These are phyloP conservation scores for Lithobates sylvaticus DNA, from an alignment of 2,797 vertebrate species.

Conservation along the genomic window DNA sequence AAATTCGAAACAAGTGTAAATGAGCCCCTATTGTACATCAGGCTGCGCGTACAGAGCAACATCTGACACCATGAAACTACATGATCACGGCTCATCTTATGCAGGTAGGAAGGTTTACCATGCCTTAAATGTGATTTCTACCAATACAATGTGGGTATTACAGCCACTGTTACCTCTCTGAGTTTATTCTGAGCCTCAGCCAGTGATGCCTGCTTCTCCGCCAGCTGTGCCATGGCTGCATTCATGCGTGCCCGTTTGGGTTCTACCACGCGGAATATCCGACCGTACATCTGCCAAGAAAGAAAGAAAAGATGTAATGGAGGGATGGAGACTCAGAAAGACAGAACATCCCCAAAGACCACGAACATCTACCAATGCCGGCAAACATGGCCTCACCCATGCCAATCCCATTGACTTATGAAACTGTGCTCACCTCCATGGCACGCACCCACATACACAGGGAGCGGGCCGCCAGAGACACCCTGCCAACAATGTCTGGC, in stretches of 20 bases:
- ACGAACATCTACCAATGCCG: not conserved
- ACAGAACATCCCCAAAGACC: not conserved
- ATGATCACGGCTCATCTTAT: no score
- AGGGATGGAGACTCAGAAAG: not conserved
- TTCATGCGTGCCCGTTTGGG: constrained; percentile 84
- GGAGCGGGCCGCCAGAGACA: constrained; percentile 88
- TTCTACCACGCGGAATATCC: constrained; percentile 84
- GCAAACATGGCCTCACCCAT: constrained; percentile 75
- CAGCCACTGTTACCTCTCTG: constrained; percentile 75
- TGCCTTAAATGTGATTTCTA: no score
- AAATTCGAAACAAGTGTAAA: no score
- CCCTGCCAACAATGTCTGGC: constrained; percentile 87
- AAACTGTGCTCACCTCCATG: constrained; percentile 82
- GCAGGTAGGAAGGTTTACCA: no score
- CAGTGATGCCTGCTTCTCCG: constrained; percentile 85
- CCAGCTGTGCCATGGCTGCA: constrained; percentile 77
- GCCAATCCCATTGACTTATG: constrained; percentile 86
- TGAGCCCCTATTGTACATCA: no score
- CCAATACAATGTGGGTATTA: no score
- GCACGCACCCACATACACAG: constrained; percentile 95
- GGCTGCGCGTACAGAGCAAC: no score
- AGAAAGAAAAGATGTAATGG: not conserved
- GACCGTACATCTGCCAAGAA: constrained; percentile 81
- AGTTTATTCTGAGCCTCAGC: constrained; percentile 85
- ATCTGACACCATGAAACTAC: no score